phyloP scores from a whole-genome alignment of 2,797 vertebrate species.

The Peromyscus eremicus region DNA sequence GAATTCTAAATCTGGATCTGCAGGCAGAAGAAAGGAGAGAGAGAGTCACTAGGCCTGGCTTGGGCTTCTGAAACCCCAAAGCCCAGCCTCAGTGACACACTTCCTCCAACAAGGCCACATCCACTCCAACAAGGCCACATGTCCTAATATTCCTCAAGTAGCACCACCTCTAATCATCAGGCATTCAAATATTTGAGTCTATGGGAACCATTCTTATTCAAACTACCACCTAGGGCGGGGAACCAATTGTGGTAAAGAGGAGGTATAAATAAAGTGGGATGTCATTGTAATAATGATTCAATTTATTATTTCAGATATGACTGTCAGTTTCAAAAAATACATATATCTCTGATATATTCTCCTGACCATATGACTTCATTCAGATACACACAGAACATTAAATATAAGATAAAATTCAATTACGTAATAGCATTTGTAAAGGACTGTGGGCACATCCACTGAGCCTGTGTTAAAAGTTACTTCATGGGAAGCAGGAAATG shows the following conservation, averaged over 20 bases:
- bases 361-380: neutral
- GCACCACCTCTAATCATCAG: neutral
- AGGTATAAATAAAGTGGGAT: neutral
- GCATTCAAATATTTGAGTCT: neutral
- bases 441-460: neutral
- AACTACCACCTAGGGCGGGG: neutral
- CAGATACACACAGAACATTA: neutral
- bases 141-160: neutral
- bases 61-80: neutral
- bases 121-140: neutral
- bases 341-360: neutral
- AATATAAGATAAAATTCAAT: neutral
- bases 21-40: neutral
- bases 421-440: conserved; percentile 16
- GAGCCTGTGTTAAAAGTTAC: neutral
- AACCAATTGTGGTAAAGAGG: neutral
- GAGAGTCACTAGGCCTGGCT: neutral
- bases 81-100: neutral
- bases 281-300: neutral
- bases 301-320: neutral
- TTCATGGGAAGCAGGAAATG: neutral
- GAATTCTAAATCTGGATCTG: neutral
- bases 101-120: neutral
- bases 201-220: neutral
- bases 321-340: neutral